Conservation (phyloP, 1,140 invertebrate genomes). For the Drosophila virilis region DNA sequence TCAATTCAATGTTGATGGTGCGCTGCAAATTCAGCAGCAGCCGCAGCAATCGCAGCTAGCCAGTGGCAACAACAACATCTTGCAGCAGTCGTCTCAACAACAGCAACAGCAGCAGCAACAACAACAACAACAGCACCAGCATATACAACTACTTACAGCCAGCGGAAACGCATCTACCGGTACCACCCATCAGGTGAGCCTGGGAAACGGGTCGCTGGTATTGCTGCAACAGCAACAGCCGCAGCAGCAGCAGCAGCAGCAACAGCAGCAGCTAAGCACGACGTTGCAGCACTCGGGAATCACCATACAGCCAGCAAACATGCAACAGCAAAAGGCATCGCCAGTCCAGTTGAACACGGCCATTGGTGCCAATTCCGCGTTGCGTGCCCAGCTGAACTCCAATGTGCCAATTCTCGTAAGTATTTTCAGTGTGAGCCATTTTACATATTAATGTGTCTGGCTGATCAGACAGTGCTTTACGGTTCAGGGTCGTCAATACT, state of each 20-base stretch:
- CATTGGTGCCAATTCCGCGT: constrained; percentile 70
- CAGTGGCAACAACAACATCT: constrained; percentile 43
- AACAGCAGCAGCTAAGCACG: constrained; percentile 69
- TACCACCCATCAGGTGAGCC: constrained; percentile 79
- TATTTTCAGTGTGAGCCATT: not conserved
- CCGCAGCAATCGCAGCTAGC: constrained; percentile 51
- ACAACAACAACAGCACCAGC: constrained; percentile 60
- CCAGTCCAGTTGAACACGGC: constrained; percentile 56
- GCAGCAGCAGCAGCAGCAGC: constrained; percentile 54
- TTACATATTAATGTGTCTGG: no score
- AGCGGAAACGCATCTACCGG: constrained; percentile 37
- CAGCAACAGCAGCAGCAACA: constrained; percentile 57
- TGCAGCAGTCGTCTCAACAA: constrained; percentile 43
- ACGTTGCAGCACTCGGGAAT: constrained; percentile 75
- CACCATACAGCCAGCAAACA: constrained; percentile 77
- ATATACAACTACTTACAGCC: constrained; percentile 66
- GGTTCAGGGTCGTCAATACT: no score
- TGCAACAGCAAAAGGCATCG: constrained; percentile 49
- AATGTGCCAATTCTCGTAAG: constrained; percentile 86
- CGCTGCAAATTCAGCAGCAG: constrained; percentile 56
- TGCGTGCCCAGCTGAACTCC: constrained; percentile 84
- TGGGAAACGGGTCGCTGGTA: constrained; percentile 86
- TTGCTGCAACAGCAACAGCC: constrained; percentile 84
- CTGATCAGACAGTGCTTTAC: no score
- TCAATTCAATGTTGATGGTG: constrained; percentile 29